These are phyloP conservation scores for Ctena decussata DNA, from an alignment of 2,888 invertebrate species.

Conservation along the genomic window DNA sequence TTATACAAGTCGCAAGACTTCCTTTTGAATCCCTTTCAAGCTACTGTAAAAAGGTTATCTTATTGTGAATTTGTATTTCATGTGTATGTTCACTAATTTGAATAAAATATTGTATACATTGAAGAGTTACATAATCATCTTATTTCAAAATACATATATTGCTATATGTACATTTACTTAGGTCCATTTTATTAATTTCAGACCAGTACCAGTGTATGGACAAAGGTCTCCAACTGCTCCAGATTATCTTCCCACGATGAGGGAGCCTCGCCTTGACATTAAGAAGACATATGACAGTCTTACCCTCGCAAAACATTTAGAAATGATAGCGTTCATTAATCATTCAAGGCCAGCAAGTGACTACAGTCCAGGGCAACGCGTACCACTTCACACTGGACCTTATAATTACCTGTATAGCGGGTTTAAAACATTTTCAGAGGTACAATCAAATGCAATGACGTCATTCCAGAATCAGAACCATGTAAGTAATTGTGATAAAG, in stretches of 20 bases:
- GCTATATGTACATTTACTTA: too few relatives aligned
- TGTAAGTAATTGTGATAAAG: background rate
- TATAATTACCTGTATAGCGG: background rate
- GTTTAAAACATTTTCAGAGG: background rate
- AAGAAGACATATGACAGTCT: constrained; percentile 36
- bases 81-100: too few relatives aligned
- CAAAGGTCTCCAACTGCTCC: constrained; percentile 52
- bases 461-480: background rate
- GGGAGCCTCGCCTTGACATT: constrained; percentile 5
- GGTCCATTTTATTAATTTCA: constrained; percentile 54
- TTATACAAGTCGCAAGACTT: too few relatives aligned
- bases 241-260: constrained; percentile 18
- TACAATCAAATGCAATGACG: background rate
- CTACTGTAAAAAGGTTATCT: too few relatives aligned
- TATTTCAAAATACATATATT: background rate
- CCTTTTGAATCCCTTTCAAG: too few relatives aligned
- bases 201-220: constrained; percentile 77
- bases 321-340: constrained; percentile 54
- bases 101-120: too few relatives aligned
- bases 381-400: constrained; percentile 10
- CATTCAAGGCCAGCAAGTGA: constrained; percentile 52
- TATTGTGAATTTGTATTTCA: too few relatives aligned
- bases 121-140: too few relatives aligned
- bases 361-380: constrained; percentile 47
- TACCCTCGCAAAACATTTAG: constrained; percentile 55